Conservation (phyloP, 2,113 vertebrate genomes). For the Leuciscus idus region DNA sequence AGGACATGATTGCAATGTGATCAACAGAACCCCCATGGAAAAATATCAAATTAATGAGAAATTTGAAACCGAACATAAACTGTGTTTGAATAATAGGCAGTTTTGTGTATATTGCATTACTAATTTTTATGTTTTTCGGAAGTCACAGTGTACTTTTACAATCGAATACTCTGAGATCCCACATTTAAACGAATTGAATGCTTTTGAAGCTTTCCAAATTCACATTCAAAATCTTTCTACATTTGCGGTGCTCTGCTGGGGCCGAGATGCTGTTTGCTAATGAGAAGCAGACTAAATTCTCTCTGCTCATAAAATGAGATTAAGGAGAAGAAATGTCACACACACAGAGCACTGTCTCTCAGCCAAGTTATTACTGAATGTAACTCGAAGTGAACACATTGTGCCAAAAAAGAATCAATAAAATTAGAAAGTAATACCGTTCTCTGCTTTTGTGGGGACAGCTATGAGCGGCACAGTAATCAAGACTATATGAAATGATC, state of each 20-base stretch:
- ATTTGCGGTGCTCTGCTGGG: constrained; percentile 41
- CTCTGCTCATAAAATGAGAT: constrained; percentile 51
- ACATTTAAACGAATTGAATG: constrained; percentile 57
- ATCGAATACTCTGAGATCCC: constrained; percentile 37
- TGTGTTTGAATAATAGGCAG: background rate
- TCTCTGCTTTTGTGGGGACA: constrained; percentile 25
- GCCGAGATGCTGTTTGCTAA: constrained; percentile 60
- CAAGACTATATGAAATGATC: constrained; percentile 17
- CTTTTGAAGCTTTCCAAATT: constrained; percentile 54
- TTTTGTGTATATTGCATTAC: background rate
- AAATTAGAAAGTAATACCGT: constrained; percentile 13
- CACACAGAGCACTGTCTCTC: constrained; percentile 30
- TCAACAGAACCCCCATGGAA: background rate
- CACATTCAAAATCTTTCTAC: constrained; percentile 44
- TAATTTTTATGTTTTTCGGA: constrained; percentile 49
- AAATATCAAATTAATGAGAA: background rate
- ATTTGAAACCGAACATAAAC: background rate
- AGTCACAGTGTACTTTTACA: constrained; percentile 45
- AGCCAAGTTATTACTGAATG: constrained; percentile 45
- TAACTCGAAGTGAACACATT: constrained; percentile 31
- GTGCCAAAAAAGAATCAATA: constrained; percentile 38
- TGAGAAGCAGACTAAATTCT: constrained; percentile 53
- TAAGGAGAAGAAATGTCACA: constrained; percentile 43
- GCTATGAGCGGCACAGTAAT: constrained; percentile 20
- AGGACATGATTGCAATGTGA: background rate